Evolutionary conservation across 92 coral and sea anemone genomes (phyloP), one percentile per base, ranked within the genome.

Genomic region (Epizoanthus scotinus): DNA sequence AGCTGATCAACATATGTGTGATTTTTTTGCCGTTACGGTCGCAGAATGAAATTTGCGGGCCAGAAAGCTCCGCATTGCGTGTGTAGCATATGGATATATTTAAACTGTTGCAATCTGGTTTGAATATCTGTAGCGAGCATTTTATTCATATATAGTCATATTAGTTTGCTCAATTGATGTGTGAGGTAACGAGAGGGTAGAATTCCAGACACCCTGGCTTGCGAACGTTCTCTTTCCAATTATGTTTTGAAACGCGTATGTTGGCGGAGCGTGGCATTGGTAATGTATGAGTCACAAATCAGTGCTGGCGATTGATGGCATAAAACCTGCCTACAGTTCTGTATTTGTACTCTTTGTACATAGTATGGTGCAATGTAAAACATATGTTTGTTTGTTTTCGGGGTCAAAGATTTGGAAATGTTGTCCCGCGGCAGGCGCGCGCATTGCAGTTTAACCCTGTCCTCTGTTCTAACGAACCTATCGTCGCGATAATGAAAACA

Each of bases 21-120:
- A 47, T 47, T 14, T 47, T 47, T 47, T 47, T 8, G 9, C 52
- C 52, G 52, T 47, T 0, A 26, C 20, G 8, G 70, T 44, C 18
- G 44, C 36, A 34, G 5, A 63, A 34, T 28, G 21, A 63, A 24
- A 17, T 25, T 13, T 27, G 40, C 26, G 27, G 31, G 19, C 80
- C 40, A 31, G 8, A 22, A n/a, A 57, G 29, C 61, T 57, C 60
- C 29, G 34, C 68, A 67, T 67, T 40, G 34, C 36, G 81, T 55
- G 56, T 13, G 15, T 13, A 25, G 34, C 68, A 75, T 75, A 38
- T 75, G 81, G 55, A 34, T 55, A 55, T 13, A 36, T 21, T 74
- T 13, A 36, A 14, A 31, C 49, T 26, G 19, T 14, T 73, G 21
- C 38, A 75, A 75, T 75, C 67, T 75, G 81, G 59, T 59, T 59